Evolutionary conservation across 2,888 invertebrate species (phyloP), one percentile per base, ranked within the genome.

Genomic region (Clepsis dumicolana): DNA sequence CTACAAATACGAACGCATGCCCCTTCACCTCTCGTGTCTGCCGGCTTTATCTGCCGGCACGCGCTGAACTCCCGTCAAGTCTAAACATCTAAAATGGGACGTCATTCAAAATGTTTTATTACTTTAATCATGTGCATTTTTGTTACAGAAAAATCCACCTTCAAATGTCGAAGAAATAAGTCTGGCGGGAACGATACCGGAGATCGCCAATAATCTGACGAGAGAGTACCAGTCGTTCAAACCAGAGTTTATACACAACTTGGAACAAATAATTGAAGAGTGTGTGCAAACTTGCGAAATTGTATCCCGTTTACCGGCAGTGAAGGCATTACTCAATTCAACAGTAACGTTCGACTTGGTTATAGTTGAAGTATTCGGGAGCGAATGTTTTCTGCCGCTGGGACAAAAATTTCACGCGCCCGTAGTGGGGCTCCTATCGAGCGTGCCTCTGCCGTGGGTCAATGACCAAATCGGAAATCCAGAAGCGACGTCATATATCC

Each of bases 331-430:
- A 12, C 78, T 93, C 0, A 88, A 90, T 73, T 89, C 91, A 1
- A 80, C 89, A 5, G 78, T 82, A 18, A 78, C 77, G 0, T 94
- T 87, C 71, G 94, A 94, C 67, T 72, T 94, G 72, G 82, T 94
- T 4, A 90, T 94, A 60, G 88, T 93, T 1, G 93, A 93, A 82
- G 89, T 94, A 4, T 95, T 95, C 71, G 94, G 94, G 7, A 92
- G 94, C 18, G 94, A 95, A 74, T 95, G 95, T 71, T 94, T 94
- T 67, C 85, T 95, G 25, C 94, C 94, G 0, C 88, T 95, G 18
- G 94, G 94, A 0, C 86, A 90, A 72, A 86, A 90, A 73, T 94
- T 94, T 64, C 86, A 91, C 62, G 92, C 94, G 1, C 95, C 95
- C 0, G 88, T 94, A 0, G 88, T 95, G 1, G 94, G 94, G 0